Base-by-base conservation (phyloP, 2,888 invertebrate species). In the Mesorhabditis sp. region DNA sequence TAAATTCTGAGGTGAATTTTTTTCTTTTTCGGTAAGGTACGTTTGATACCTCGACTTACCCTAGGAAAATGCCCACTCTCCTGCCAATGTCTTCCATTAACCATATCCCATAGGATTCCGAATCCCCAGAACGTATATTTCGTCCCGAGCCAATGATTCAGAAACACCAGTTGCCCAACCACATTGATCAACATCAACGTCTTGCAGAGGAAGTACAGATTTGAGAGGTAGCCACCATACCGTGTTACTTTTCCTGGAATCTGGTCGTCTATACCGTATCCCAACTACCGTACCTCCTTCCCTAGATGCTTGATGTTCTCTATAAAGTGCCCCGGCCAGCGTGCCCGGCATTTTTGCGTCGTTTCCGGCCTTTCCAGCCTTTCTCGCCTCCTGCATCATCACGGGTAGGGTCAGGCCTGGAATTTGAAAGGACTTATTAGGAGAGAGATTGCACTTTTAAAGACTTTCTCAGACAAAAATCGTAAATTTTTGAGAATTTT, bases 11-110 rank as follows among this genome's bases (percentile, higher is more conserved):
- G 1, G 28, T 28, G 2, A 28, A 28, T 28, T 28, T 28, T 28
- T 28, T 28, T 28, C 28, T 28, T 28, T 28, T 28, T 28, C 28
- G 2, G 28, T 28, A 28, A 28, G 28, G 28, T 28, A 28, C 28
- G 28, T 28, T 2, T 28, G 28, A 28, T 28, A 28, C 2, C 28
- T 28, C 43, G n/a, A 68, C 70, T 45, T 13, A 74, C 77, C 64
- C 80, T 70, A 5, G 86, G 86, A 70, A 86, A 86, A 65, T 82
- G 81, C 5, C 86, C 86, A 45, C 84, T 84, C 68, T 83, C 78
- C 43, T 81, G 76, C 86, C 86, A 86, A 58, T 82, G 79, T 10
- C 82, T 70, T 6, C 84, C 85, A 62, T 78, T 58, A 15, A 80
- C 44, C 72, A 86, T 70, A 72, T 86, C 86, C 62, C 73, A 70